Evolutionary conservation across 2,113 vertebrate genomes (phyloP), one percentile per base, ranked within the genome.

Genomic region (Rissa tridactyla): DNA sequence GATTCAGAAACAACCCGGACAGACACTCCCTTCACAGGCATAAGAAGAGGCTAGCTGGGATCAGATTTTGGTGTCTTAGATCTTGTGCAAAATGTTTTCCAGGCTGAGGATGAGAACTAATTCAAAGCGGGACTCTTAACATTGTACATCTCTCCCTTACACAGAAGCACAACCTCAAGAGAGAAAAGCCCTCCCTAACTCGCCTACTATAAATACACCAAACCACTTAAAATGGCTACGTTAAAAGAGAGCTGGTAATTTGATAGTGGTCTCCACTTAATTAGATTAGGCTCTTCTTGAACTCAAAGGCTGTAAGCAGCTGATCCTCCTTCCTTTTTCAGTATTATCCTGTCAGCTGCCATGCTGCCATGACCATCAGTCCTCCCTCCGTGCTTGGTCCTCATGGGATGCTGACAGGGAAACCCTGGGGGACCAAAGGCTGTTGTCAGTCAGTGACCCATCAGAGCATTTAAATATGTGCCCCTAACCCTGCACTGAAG

Each of bases 231-330:
- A 97, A 96, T 64, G 91, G 75, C 91, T 83, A 78, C 0, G 17
- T 93, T 97, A 75, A 94, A 96, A 94, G 87, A 96, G 72, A 90
- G 73, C 70, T 89, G 89, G 89, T 96, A 96, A 96, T 95, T 96
- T 96, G 82, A 96, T 89, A 94, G 93, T 94, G 82, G 93, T 92
- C 91, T 97, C 93, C 82, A 64, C 82, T 95, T 96, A 96, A 97
- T 97, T 96, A 96, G 91, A 96, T 96, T 94, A 94, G 64, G 70
- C 71, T 87, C 17, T 92, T 95, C 87, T 89, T 94, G 68, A 96
- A 96, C 55, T 96, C 58, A 55, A 82, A 55, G 57, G 34, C 82
- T 94, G 64, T 69, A 91, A 90, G 89, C 78, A 86, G 81, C 66
- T 77, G 54, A 89, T 95, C 78, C 42, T 94, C 20, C 65, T 94